These are phyloP conservation scores for Andricus grossulariae DNA, from an alignment of 1,140 invertebrate genomes.

Conservation along the genomic window DNA sequence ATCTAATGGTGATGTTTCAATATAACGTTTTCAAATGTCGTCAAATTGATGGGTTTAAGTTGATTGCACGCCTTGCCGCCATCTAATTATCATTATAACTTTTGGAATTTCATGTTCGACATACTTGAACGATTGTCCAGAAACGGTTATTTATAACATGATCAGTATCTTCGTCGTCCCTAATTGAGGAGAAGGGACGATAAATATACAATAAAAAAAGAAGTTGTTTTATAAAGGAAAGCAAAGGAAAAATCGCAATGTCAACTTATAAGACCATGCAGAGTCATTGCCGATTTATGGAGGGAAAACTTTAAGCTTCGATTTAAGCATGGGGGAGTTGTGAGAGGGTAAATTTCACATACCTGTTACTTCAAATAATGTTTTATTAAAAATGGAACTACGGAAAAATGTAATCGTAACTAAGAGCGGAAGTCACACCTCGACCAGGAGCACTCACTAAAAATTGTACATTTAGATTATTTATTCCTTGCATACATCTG, in stretches of 20 bases:
- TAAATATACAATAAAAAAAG: not conserved
- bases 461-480: too few species aligned
- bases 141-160: conserved; percentile 32
- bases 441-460: too few species aligned
- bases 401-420: too few species aligned
- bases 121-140: not conserved
- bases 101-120: conserved; percentile 2
- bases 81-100: conserved; percentile 53
- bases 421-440: too few species aligned
- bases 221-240: not conserved
- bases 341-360: too few species aligned
- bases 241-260: conserved; percentile 31
- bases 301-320: too few species aligned
- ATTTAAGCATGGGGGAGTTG: too few species aligned
- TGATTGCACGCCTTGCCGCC: conserved; percentile 43
- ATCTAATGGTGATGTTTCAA: conserved; percentile 39
- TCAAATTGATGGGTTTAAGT: conserved; percentile 44
- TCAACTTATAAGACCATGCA: conserved; percentile 40
- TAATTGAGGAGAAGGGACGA: not conserved
- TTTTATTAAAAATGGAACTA: too few species aligned
- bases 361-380: too few species aligned
- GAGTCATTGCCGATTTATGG: conserved; percentile 11
- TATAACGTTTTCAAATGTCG: conserved; percentile 37
- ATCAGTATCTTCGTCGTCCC: conserved; percentile 10
- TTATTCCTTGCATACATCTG: too few species aligned